These are phyloP conservation scores for Cataglyphis rosenhaueri DNA, from an alignment of 2,888 invertebrate genomes.

Conservation along the genomic window DNA sequence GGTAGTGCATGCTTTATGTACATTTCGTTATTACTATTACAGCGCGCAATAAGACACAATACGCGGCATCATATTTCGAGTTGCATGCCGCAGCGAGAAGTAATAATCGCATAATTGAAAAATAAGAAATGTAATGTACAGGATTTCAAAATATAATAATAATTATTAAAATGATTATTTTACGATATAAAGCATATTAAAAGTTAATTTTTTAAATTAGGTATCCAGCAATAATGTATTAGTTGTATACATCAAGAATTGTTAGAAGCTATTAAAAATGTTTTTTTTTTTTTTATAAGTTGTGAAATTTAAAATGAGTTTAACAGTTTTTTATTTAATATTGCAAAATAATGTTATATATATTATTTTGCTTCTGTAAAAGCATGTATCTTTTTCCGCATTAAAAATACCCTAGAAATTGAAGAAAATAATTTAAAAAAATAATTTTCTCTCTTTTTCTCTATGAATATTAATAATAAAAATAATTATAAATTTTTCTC, in stretches of 20 bases:
- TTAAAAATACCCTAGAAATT: neutral
- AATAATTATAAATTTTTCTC: neutral
- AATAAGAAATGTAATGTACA: conserved; percentile 26
- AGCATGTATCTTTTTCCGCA: neutral
- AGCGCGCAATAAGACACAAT: conserved; percentile 32
- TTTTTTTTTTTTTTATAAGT: neutral
- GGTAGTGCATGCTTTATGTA: conserved; percentile 46
- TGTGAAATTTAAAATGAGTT: neutral
- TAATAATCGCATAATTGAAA: conserved; percentile 22
- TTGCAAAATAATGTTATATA: neutral
- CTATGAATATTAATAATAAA: neutral
- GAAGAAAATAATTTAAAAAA: conserved; percentile 9
- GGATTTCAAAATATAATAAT: neutral
- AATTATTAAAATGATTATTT: neutral
- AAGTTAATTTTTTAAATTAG: neutral
- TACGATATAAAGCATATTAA: neutral
- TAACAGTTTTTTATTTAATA: neutral
- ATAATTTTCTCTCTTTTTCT: neutral
- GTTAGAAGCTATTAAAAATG: neutral
- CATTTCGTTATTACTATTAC: conserved; percentile 48
- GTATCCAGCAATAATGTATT: neutral
- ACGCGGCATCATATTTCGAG: conserved; percentile 7
- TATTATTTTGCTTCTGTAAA: neutral
- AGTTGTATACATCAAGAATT: neutral
- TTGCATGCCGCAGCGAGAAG: conserved; percentile 3